A percentile compares a stretch with the other conserved stretches of the same genome.
phyloP scores from a whole-genome alignment of 2,113 vertebrate genomes.

The Mirza zaza region DNA sequence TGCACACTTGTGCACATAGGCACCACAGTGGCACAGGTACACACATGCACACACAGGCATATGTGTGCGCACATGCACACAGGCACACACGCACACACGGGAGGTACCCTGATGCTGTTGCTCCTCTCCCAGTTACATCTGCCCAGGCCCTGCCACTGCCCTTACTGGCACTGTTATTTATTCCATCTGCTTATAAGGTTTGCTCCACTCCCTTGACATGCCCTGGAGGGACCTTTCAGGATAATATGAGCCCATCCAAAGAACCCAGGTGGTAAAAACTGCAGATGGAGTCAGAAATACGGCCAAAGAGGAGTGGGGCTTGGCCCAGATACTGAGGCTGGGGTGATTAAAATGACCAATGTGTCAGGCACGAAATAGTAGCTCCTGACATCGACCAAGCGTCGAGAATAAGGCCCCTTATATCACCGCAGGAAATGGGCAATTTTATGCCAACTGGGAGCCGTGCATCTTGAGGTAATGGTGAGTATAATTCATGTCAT shows the following conservation, averaged over 20 bases:
- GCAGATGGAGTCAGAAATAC: constrained; percentile 25
- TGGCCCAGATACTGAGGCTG: background rate
- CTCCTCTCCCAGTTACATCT: background rate
- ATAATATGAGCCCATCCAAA: background rate
- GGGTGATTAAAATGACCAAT: constrained; percentile 24
- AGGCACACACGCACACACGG: fast-evolving
- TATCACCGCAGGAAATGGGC: constrained; percentile 68
- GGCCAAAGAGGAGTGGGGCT: background rate
- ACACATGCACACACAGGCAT: fast-evolving
- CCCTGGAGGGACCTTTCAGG: background rate
- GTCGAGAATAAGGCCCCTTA: background rate
- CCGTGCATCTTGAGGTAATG: constrained; percentile 66
- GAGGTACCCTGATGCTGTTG: fast-evolving
- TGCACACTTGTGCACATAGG: no score
- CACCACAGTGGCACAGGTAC: background rate
- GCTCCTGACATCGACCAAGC: background rate
- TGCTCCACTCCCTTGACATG: background rate
- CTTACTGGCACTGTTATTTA: background rate
- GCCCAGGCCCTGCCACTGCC: fast-evolving
- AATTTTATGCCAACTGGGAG: constrained; percentile 60
- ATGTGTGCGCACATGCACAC: no score
- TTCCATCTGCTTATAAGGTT: background rate
- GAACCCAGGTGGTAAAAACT: background rate
- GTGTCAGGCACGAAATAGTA: background rate
- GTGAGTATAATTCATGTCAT: constrained; percentile 63